Evolutionary conservation across 2,888 invertebrate genomes (phyloP).

Genomic region (Nephrotoma guestfalica): DNA sequence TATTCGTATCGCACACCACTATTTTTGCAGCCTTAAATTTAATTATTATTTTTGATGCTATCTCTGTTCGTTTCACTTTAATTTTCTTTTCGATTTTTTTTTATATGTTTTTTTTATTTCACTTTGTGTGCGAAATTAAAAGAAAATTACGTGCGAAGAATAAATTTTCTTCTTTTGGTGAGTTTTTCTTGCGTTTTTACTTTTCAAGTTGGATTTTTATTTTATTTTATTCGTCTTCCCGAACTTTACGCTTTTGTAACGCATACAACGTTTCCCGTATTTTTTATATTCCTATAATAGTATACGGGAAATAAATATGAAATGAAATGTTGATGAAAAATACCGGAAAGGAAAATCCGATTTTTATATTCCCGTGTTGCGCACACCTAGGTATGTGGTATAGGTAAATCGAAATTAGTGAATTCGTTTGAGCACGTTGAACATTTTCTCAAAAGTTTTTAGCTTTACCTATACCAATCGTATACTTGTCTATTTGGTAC

Average conservation of each 20-base stretch:
- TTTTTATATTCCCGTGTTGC: not conserved
- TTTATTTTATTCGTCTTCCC: not conserved
- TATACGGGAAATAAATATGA: not conserved
- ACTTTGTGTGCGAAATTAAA: not conserved
- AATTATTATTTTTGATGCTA: not conserved
- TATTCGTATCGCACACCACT: not conserved
- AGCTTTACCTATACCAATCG: not conserved
- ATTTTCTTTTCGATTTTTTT: not conserved
- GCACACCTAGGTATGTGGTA: not conserved
- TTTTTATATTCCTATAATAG: not conserved
- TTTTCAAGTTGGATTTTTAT: not conserved
- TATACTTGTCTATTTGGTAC: not conserved
- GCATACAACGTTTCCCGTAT: not conserved
- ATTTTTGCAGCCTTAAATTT: not conserved
- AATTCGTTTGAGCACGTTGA: not conserved
- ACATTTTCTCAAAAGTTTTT: not conserved
- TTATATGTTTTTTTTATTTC: not conserved
- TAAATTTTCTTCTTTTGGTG: not conserved
- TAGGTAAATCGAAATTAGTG: not conserved
- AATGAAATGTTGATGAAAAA: not conserved
- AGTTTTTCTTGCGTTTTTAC: slow-evolving; percentile 4
- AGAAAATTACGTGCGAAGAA: not conserved
- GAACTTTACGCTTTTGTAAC: not conserved
- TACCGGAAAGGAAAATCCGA: not conserved
- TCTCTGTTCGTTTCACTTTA: not conserved